Evolutionary conservation across 2,113 vertebrate species (phyloP).

Genomic region (Cryptomyrus ogoouensis): DNA sequence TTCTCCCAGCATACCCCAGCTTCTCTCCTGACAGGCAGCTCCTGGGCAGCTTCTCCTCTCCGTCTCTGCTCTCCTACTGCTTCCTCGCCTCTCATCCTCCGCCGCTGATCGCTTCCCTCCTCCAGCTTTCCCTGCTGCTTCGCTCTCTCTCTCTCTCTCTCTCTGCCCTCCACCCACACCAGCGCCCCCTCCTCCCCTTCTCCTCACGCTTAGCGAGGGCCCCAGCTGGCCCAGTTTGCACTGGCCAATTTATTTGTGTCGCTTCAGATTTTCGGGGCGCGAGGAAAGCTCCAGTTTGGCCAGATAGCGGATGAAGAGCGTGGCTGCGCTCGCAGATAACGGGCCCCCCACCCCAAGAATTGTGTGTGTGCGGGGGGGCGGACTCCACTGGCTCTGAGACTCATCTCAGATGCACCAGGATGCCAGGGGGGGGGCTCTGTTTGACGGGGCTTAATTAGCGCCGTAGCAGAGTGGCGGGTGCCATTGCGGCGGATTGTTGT

Average conservation of each 20-base stretch:
- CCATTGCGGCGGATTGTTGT: constrained; percentile 55
- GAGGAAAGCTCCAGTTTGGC: constrained; percentile 34
- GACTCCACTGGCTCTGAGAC: constrained; percentile 24
- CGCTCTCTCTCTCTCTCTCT: constrained; percentile 13
- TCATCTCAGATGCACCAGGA: constrained; percentile 29
- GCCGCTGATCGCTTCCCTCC: neutral
- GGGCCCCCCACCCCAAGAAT: constrained; percentile 8
- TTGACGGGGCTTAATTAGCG: constrained; percentile 62
- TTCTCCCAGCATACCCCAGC: neutral
- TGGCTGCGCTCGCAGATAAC: constrained; percentile 31
- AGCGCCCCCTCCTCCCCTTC: neutral
- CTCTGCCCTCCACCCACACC: neutral
- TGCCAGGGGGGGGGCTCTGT: constrained; percentile 35
- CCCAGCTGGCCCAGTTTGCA: constrained; percentile 52
- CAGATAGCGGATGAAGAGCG: neutral
- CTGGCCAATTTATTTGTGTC: constrained; percentile 55
- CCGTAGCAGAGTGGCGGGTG: constrained; percentile 39
- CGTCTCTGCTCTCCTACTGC: neutral
- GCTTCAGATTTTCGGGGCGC: constrained; percentile 55
- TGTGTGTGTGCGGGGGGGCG: neutral
- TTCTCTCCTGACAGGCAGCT: neutral
- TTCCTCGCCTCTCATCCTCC: neutral
- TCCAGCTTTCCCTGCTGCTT: constrained; percentile 23
- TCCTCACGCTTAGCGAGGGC: constrained; percentile 52
- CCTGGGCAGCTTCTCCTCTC: neutral